These are phyloP conservation scores for Napeogenes sylphis DNA, from an alignment of 2,888 invertebrate species.

Conservation along the genomic window DNA sequence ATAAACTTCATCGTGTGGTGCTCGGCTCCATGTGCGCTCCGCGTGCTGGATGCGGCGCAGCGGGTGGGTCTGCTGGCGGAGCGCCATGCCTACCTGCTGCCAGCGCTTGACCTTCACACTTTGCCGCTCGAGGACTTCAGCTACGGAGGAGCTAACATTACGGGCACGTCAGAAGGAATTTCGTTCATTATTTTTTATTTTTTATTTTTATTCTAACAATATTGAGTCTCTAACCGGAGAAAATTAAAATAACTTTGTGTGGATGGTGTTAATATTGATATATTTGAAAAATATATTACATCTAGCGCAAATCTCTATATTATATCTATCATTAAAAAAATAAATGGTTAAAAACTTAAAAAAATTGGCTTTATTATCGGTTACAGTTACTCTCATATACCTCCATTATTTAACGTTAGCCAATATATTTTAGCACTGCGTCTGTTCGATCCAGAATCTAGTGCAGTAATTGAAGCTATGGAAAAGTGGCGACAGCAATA, in stretches of 20 bases:
- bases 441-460: constrained; percentile 52
- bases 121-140: constrained; percentile 50
- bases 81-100: constrained; percentile 55
- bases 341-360: no score
- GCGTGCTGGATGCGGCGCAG: constrained; percentile 65
- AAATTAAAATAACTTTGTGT: no score
- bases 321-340: no score
- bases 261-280: no score
- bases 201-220: background rate
- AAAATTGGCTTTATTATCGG: no score
- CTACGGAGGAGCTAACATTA: constrained; percentile 66
- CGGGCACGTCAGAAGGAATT: constrained; percentile 37
- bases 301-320: no score
- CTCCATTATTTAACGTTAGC: no score
- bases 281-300: no score
- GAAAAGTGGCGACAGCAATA: constrained; percentile 34
- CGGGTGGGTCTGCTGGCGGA: constrained; percentile 61
- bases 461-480: constrained; percentile 35
- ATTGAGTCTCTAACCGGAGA: background rate
- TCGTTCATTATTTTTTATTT: background rate
- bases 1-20: constrained; percentile 36
- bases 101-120: constrained; percentile 59
- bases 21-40: constrained; percentile 48
- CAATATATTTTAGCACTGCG: constrained; percentile 42
- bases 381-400: no score